Conservation (phyloP, 2,113 vertebrate genomes). For the Isichthys henryi region DNA sequence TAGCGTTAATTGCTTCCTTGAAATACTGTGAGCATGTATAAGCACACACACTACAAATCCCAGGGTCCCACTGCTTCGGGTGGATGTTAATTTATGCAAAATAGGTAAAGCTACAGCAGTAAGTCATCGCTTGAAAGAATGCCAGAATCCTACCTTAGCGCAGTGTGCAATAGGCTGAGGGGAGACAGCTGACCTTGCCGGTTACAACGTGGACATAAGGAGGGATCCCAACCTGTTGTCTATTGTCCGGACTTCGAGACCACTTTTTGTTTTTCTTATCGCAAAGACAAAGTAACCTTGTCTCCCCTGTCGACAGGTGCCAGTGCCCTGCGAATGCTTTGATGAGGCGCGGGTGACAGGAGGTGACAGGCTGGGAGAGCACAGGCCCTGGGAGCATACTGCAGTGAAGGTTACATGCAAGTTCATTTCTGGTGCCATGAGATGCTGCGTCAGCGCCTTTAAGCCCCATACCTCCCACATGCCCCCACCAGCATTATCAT, state of each 20-base stretch:
- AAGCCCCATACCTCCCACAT: constrained; percentile 23
- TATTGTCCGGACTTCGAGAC: constrained; percentile 28
- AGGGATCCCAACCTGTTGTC: constrained; percentile 27
- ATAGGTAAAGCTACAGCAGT: constrained; percentile 33
- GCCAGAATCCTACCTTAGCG: constrained; percentile 26
- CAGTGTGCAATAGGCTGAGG: constrained; percentile 20
- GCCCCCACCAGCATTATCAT: constrained; percentile 17
- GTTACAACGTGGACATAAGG: background rate
- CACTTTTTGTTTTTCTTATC: constrained; percentile 57
- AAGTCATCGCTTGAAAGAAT: constrained; percentile 37
- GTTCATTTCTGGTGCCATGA: constrained; percentile 35
- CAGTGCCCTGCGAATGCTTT: constrained; percentile 30
- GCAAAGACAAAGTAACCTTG: constrained; percentile 63
- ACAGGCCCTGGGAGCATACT: constrained; percentile 46
- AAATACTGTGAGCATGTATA: constrained; percentile 22
- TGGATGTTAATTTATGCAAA: constrained; percentile 33
- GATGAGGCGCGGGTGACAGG: constrained; percentile 48
- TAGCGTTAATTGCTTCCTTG: constrained; percentile 37
- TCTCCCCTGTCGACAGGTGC: constrained; percentile 51
- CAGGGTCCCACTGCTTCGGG: constrained; percentile 35
- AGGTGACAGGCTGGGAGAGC: constrained; percentile 56
- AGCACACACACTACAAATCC: constrained; percentile 34
- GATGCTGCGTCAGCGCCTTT: constrained; percentile 55
- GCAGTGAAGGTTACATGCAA: constrained; percentile 25
- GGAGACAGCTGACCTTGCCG: constrained; percentile 24